A percentile compares a stretch with the other conserved stretches of the same genome.
Evolutionary conservation across 2,113 vertebrate species (phyloP).

Genomic region (Coreoperca whiteheadi): DNA sequence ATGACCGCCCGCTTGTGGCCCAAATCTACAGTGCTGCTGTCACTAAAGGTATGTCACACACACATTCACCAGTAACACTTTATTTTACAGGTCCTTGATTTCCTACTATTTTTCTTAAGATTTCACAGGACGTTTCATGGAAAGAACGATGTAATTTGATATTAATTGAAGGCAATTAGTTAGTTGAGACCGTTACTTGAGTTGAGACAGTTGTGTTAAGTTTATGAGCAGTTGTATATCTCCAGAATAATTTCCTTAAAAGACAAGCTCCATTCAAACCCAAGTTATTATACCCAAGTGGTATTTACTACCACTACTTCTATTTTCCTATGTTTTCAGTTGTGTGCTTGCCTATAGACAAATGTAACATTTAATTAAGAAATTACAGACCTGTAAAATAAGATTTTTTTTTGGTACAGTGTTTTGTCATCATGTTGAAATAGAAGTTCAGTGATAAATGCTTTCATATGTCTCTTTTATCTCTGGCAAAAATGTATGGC

Average conservation of each 20-base stretch:
- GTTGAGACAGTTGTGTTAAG: not conserved
- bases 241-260: too few species aligned
- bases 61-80: not conserved
- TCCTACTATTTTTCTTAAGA: too few species aligned
- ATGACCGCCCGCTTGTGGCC: slow-evolving; percentile 91
- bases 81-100: not conserved
- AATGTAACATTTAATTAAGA: not conserved
- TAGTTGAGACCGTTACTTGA: not conserved
- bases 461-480: too few species aligned
- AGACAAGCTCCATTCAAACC: not conserved
- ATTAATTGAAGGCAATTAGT: not conserved
- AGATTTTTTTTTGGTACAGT: not conserved
- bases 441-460: not conserved
- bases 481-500: not conserved
- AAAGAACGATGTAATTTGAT: not conserved
- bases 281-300: too few species aligned
- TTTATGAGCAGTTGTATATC: not conserved
- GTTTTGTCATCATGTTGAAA: not conserved
- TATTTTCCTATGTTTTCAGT: not conserved
- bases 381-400: not conserved
- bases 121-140: not conserved
- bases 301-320: not conserved
- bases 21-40: slow-evolving; percentile 90
- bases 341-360: not conserved
- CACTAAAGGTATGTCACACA: slow-evolving; percentile 86